Evolutionary conservation across 2,113 vertebrate species (phyloP).

Genomic region (Burhinus bistriatus): DNA sequence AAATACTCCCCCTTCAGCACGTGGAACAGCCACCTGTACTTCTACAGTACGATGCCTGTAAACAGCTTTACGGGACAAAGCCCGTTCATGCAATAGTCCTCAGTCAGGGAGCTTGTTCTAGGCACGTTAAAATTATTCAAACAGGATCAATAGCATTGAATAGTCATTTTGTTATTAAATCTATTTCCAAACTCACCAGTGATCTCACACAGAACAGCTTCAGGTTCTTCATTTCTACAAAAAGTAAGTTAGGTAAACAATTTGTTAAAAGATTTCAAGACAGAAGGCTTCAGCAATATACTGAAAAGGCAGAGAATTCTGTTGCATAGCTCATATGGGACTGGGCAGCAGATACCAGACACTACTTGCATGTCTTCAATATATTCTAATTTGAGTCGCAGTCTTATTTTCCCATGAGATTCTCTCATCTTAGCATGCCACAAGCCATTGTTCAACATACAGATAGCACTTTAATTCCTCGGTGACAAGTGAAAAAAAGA

Average conservation of each 20-base stretch:
- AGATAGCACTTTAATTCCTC: too few species aligned
- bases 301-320: neutral
- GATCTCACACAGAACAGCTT: conserved; percentile 52
- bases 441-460: too few species aligned
- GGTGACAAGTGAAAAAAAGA: too few species aligned
- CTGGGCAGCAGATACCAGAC: neutral
- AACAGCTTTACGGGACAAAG: neutral
- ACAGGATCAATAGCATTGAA: neutral
- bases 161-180: neutral
- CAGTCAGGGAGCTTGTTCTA: neutral
- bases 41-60: neutral
- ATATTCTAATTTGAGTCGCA: neutral
- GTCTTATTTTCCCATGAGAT: neutral
- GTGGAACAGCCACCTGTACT: neutral
- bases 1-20: neutral
- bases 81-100: accelerated
- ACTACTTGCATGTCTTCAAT: neutral
- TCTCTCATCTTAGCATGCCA: too few species aligned
- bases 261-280: neutral
- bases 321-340: accelerated
- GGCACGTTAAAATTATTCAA: neutral
- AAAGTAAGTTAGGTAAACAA: neutral
- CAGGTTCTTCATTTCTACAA: conserved; percentile 63
- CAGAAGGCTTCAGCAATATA: neutral
- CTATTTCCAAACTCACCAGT: conserved; percentile 68